Conservation (phyloP, 1,140 invertebrate species). For the Hypothenemus hampei region DNA sequence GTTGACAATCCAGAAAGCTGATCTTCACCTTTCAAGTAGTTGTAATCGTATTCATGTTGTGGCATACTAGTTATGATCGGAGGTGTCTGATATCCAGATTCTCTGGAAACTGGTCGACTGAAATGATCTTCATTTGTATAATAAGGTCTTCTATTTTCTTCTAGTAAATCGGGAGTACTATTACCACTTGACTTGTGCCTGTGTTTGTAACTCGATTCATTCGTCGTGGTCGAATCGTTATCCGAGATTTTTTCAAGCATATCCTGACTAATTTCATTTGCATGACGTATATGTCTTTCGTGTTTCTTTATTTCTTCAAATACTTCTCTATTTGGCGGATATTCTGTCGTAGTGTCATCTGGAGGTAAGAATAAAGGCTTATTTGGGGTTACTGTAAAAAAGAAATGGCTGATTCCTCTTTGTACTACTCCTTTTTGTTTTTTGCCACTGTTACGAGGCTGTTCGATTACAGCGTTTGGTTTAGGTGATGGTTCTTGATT, state of each 20-base stretch:
- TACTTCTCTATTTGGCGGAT: slow-evolving; percentile 19
- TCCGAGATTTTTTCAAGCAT: slow-evolving; percentile 21
- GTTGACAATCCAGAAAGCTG: slow-evolving; percentile 13
- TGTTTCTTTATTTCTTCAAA: slow-evolving; percentile 30
- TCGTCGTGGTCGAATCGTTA: slow-evolving; percentile 17
- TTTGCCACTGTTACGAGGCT: too few relatives aligned
- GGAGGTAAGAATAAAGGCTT: slow-evolving; percentile 31
- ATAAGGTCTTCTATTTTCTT: slow-evolving; percentile 3
- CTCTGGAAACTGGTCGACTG: slow-evolving; percentile 4
- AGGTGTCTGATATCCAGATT: slow-evolving; percentile 1
- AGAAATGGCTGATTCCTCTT: slow-evolving; percentile 39
- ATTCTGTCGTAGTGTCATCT: slow-evolving; percentile 14
- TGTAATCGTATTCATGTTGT: neutral
- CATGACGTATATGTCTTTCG: slow-evolving; percentile 13
- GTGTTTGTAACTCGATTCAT: neutral
- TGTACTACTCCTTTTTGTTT: slow-evolving; percentile 36
- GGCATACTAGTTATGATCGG: too few relatives aligned
- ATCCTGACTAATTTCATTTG: slow-evolving; percentile 16
- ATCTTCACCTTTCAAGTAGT: too few relatives aligned
- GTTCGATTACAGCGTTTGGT: too few relatives aligned
- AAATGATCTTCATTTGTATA: neutral
- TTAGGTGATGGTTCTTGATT: too few relatives aligned
- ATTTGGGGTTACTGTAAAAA: slow-evolving; percentile 39
- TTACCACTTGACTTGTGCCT: neutral
- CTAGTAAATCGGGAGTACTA: neutral